Percentiles rank a stretch among this genome's conserved stretches.
Conservation (phyloP, 2,888 invertebrate genomes). For the Apotomis capreana region DNA sequence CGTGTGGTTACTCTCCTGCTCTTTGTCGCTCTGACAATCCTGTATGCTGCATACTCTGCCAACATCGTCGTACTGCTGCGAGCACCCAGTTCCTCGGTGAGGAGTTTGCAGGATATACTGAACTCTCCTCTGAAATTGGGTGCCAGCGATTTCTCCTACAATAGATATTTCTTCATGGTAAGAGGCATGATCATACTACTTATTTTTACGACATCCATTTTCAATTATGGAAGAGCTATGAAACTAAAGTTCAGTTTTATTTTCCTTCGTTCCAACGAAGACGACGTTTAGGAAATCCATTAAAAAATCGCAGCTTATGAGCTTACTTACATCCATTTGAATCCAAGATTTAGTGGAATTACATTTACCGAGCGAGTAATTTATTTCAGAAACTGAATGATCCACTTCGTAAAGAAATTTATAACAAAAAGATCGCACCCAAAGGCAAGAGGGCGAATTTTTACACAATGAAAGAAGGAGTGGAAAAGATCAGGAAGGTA, state of each 20-base stretch:
- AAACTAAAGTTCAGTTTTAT: no score
- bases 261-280: no score
- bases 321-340: no score
- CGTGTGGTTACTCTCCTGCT: constrained; percentile 84
- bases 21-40: constrained; percentile 81
- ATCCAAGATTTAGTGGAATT: no score
- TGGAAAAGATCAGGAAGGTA: constrained; percentile 71
- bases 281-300: no score
- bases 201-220: no score
- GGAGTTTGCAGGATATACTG: constrained; percentile 82
- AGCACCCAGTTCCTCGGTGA: constrained; percentile 85
- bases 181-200: background rate
- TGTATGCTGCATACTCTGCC: constrained; percentile 88
- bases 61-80: constrained; percentile 86
- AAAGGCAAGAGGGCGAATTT: constrained; percentile 74
- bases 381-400: constrained; percentile 73
- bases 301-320: no score
- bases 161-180: constrained; percentile 85
- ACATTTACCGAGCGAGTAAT: background rate
- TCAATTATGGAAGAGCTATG: no score
- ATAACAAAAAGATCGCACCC: constrained; percentile 78
- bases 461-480: constrained; percentile 74
- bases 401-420: constrained; percentile 75
- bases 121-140: constrained; percentile 85
- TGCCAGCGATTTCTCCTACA: constrained; percentile 85